A percentile compares a stretch with the other conserved stretches of the same genome.
These are phyloP conservation scores for Tetrao urogallus DNA, from an alignment of 2,113 vertebrate genomes.

Conservation along the genomic window DNA sequence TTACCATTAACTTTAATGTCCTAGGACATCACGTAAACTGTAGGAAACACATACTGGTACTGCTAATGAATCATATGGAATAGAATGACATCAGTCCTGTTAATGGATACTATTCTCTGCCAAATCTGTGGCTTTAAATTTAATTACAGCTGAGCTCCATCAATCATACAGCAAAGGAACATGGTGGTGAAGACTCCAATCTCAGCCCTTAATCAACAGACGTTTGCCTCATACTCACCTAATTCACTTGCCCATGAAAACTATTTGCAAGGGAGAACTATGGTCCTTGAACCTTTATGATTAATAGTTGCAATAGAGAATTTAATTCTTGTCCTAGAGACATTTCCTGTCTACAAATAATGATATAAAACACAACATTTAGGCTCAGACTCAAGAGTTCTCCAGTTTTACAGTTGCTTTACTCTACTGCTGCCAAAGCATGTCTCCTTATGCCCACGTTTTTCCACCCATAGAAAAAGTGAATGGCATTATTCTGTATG, in stretches of 20 bases:
- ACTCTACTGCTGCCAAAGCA: neutral
- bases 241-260: slow-evolving; percentile 8
- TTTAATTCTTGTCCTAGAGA: neutral
- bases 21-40: slow-evolving; percentile 51
- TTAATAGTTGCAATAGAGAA: slow-evolving; percentile 20
- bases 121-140: slow-evolving; percentile 64
- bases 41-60: slow-evolving; percentile 47
- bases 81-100: slow-evolving; percentile 68
- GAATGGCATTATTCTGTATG: neutral
- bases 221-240: neutral
- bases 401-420: neutral
- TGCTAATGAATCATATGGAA: slow-evolving; percentile 68
- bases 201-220: slow-evolving; percentile 42
- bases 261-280: neutral
- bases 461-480: neutral
- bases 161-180: slow-evolving; percentile 59
- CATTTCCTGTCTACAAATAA: neutral
- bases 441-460: neutral
- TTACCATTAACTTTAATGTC: neutral
- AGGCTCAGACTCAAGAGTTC: neutral
- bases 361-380: neutral
- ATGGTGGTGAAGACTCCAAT: slow-evolving; percentile 21
- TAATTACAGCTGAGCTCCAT: slow-evolving; percentile 64
- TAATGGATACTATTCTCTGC: slow-evolving; percentile 63
- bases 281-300: neutral